Base-by-base conservation (phyloP, 1,140 invertebrate species). In the Macrotrachela quadricornifera region DNA sequence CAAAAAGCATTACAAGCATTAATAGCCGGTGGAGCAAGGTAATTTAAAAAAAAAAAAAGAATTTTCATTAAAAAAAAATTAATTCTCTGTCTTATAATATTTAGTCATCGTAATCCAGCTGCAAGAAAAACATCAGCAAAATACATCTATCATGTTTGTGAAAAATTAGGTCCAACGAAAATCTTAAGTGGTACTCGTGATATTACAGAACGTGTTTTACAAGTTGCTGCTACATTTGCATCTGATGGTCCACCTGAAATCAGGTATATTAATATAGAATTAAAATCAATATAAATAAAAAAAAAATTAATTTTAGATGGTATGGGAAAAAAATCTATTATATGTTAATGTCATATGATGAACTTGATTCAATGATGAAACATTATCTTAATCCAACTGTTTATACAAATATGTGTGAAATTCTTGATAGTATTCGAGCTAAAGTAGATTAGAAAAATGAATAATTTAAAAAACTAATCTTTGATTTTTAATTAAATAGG, bases 191-290 rank as follows among this genome's bases (percentile, higher is more conserved):
- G 73, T 10, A 75, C 79, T 0, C 75, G 77, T 57, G 86, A 92
- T 55, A 75, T 79, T 0, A 77, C 80, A 17, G 83, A 87, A 56
- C 78, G 80, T 58, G 72, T 91, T 40, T 67, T 95, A 38, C 74
- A 78, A 17, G 77, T 80, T 0, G 79, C 79, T 4, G 82, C 85
- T 1, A 82, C 82, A 60, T 76, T 88, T 54, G 66, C 87, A 1
- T 79, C 78, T 10, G 88, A 94, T 65, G 81, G 83, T 12, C 83
- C 80, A 63, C 74, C 83, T 16, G 82, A 87, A 57, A 82, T 85
- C 0, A 78, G 88, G 74, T 80, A 68, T 52, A 46, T 17, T n/a
- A 9, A 17, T 13, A 11, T 21, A 11, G 36, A 45, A 16, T 21
- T 48, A 10, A 16, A 21, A 30, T 30, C 21, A 30, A 30, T 30